Base-by-base conservation (phyloP, 2,113 vertebrate genomes). In the Pomatostomus ruficeps region DNA sequence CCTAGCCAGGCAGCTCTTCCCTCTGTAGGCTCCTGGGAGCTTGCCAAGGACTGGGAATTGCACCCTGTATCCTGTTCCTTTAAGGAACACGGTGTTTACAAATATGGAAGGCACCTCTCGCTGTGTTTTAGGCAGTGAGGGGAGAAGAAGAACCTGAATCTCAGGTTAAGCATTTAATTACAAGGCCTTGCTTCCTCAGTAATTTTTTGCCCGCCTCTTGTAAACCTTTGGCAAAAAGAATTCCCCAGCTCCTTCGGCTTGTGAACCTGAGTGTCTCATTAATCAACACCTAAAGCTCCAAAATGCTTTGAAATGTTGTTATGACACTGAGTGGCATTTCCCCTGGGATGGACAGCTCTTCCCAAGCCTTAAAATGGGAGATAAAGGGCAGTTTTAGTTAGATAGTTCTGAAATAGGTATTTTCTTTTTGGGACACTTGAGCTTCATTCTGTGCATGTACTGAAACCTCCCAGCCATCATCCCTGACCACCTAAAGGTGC, bases 81-180 rank as follows among this genome's bases (percentile, higher is more conserved):
- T 85, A 75, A 93, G 82, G 54, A 80, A 54, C 33, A 15, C 1
- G 2, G 55, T 84, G 88, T 90, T 96, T 95, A 85, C 79, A 81
- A 38, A 77, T 74, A 49, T 55, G 4, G 36, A 91, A 90, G 88
- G 49, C 72, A 79, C 40, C 55, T 83, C 86, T 66, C 91, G 33
- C 58, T 84, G 42, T 88, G 54, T 95, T 94, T 74, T 48, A 12
- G 51, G 46, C 63, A 58, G 77, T 94, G 49, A 89, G 43, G 49
- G 57, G 36, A 80, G 88, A 89, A 65, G 89, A 91, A 95, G 55
- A 94, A 96, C 94, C 85, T 95, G 94, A 95, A 62, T 91, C 91
- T 85, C 89, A 74, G n/a, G 89, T 73, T 79, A 49, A 76, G 71
- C 43, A 46, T 76, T 83, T 95, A 95, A 95, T 95, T 89, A 80